These are phyloP conservation scores for Agelastica alni DNA, from an alignment of 2,888 invertebrate genomes.

Conservation along the genomic window DNA sequence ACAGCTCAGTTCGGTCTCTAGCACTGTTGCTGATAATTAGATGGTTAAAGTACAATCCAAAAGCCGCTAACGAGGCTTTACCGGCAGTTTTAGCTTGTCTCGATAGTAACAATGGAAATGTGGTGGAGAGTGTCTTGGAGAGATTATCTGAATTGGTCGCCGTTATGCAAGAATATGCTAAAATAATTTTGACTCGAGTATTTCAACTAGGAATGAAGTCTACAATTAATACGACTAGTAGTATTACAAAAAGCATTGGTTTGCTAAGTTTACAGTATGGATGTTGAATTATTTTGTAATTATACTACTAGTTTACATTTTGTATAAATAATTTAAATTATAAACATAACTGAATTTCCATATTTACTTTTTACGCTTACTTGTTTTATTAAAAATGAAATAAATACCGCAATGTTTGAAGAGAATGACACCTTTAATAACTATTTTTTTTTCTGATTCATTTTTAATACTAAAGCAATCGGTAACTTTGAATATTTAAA, in stretches of 20 bases:
- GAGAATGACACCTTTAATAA: too few relatives aligned
- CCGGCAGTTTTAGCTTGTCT: constrained; percentile 81
- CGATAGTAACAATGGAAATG: constrained; percentile 76
- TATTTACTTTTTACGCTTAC: too few relatives aligned
- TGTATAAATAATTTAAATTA: too few relatives aligned
- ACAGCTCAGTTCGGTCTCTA: constrained; percentile 67
- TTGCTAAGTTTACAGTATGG: constrained; percentile 83
- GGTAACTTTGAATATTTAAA: too few relatives aligned
- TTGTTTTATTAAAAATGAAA: too few relatives aligned
- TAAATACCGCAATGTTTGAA: too few relatives aligned
- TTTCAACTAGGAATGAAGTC: constrained; percentile 82
- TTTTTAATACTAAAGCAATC: too few relatives aligned
- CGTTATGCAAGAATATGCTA: constrained; percentile 84
- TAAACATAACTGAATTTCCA: too few relatives aligned
- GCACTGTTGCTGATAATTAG: constrained; percentile 75
- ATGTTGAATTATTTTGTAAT: constrained; percentile 58
- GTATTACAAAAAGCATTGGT: constrained; percentile 79
- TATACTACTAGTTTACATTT: too few relatives aligned
- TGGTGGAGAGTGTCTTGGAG: constrained; percentile 78
- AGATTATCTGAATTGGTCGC: constrained; percentile 82
- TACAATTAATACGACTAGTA: constrained; percentile 74
- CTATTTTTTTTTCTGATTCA: too few relatives aligned
- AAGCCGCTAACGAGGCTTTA: constrained; percentile 65
- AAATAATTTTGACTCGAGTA: constrained; percentile 75
- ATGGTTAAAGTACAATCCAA: constrained; percentile 68